A percentile compares a stretch with the other conserved stretches of the same genome.
These are phyloP conservation scores for Sphecodes monilicornis DNA, from an alignment of 2,888 invertebrate species.

Conservation along the genomic window DNA sequence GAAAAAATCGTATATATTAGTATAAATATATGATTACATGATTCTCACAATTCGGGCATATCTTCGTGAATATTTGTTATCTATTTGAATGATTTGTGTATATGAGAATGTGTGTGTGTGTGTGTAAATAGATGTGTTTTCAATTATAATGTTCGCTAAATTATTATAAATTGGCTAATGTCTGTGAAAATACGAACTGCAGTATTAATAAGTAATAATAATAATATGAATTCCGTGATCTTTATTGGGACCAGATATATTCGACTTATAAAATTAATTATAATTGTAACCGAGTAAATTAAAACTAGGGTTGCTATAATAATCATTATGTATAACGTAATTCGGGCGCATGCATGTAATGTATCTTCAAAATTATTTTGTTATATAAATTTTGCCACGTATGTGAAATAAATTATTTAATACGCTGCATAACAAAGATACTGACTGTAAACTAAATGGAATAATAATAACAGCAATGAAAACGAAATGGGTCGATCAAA, in stretches of 20 bases:
- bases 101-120: constrained; percentile 9
- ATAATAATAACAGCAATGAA: constrained; percentile 7
- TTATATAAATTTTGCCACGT: constrained; percentile 66
- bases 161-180: constrained; percentile 42
- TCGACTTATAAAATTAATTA: constrained; percentile 46
- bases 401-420: constrained; percentile 53
- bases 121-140: not conserved
- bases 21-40: constrained; percentile 50
- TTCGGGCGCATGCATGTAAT: not conserved
- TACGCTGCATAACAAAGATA: constrained; percentile 22
- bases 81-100: constrained; percentile 7
- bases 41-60: constrained; percentile 20
- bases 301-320: constrained; percentile 21
- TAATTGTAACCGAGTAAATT: constrained; percentile 17
- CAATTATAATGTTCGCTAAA: constrained; percentile 35
- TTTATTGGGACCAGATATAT: constrained; percentile 57
- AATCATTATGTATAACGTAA: constrained; percentile 6
- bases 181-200: constrained; percentile 37
- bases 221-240: constrained; percentile 46
- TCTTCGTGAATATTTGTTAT: constrained; percentile 23
- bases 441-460: constrained; percentile 1
- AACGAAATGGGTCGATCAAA: not conserved
- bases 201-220: constrained; percentile 60
- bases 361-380: constrained; percentile 54
- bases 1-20: constrained; percentile 37